Conservation (phyloP, 2,797 vertebrate species). For the Thunnus albacares region DNA sequence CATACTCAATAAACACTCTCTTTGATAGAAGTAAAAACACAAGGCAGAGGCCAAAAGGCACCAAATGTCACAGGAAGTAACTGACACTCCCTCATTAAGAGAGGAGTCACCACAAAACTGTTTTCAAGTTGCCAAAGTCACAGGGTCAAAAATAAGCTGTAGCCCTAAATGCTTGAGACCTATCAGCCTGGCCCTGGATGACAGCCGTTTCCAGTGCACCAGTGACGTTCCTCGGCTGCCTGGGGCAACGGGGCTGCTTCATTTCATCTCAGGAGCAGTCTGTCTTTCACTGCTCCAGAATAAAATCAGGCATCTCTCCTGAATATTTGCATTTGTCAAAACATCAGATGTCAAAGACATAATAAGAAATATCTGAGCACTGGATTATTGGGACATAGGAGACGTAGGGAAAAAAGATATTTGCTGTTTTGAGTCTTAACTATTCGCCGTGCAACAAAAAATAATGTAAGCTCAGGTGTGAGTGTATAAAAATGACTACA, state of each 20-base stretch:
- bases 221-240: conserved; percentile 48
- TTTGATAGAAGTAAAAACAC: not conserved
- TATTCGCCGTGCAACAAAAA: not conserved
- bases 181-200: conserved; percentile 38
- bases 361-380: conserved; percentile 42
- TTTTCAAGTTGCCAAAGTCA: conserved; percentile 38
- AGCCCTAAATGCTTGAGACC: conserved; percentile 22
- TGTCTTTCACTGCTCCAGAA: conserved; percentile 60
- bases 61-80: not conserved
- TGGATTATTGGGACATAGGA: conserved; percentile 16
- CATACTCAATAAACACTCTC: not conserved
- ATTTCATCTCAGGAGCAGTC: conserved; percentile 65
- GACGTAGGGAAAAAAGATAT: not conserved
- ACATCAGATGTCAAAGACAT: conserved; percentile 48
- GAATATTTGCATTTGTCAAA: conserved; percentile 75
- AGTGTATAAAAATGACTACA: not conserved
- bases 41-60: not conserved
- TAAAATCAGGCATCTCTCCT: conserved; percentile 64
- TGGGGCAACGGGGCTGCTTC: conserved; percentile 63
- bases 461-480: not conserved
- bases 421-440: not conserved
- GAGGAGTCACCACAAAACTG: conserved; percentile 16
- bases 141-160: conserved; percentile 48
- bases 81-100: conserved; percentile 13
- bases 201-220: conserved; percentile 45